Conservation (phyloP, 2,797 vertebrate species). For the Astyanax mexicanus region DNA sequence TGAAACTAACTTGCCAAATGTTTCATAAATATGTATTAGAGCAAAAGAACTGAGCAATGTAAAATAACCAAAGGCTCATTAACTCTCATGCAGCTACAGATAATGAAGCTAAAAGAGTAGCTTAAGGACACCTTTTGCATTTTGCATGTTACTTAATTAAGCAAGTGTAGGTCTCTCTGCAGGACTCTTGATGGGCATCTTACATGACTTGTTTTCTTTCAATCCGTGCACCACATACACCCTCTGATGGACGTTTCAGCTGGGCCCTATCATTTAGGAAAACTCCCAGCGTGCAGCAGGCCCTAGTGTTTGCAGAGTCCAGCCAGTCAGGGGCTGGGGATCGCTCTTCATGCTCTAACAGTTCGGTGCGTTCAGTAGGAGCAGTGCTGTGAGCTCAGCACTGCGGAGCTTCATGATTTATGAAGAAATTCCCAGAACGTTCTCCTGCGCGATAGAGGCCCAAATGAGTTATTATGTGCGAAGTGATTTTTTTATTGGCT, state of each 20-base stretch:
- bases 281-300: conserved; percentile 58
- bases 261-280: conserved; percentile 57
- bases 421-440: conserved; percentile 54
- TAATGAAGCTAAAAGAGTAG: too few relatives aligned
- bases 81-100: too few relatives aligned
- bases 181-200: conserved; percentile 16
- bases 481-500: conserved; percentile 64
- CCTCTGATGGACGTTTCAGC: conserved; percentile 60
- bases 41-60: too few relatives aligned
- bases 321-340: conserved; percentile 73
- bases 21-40: too few relatives aligned
- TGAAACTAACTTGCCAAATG: too few relatives aligned
- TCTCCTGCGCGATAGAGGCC: conserved; percentile 46
- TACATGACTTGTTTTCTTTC: conserved; percentile 48
- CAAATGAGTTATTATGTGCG: conserved; percentile 61
- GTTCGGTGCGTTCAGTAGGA: conserved; percentile 59
- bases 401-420: conserved; percentile 55
- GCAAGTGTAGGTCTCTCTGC: too few relatives aligned
- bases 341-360: conserved; percentile 62
- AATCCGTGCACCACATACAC: conserved; percentile 30
- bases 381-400: conserved; percentile 21
- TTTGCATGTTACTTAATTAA: too few relatives aligned
- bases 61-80: too few relatives aligned
- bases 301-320: conserved; percentile 75
- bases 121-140: too few relatives aligned